Evolutionary conservation across 2,797 vertebrate species (phyloP).

Genomic region (Ceyx erithaca): DNA sequence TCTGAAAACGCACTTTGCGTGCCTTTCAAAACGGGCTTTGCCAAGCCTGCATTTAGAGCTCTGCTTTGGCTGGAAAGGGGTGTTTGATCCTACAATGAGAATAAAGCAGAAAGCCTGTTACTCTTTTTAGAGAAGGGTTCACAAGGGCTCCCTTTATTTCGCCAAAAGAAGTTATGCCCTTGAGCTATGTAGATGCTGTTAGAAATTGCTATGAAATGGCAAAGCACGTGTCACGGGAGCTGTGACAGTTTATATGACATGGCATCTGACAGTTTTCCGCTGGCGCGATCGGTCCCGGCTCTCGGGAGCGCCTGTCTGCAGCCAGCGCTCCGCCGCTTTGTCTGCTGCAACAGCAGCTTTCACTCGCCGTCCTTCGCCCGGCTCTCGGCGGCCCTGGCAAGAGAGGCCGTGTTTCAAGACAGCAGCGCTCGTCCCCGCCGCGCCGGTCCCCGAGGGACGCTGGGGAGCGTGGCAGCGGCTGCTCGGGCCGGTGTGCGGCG

Average conservation of each 20-base stretch:
- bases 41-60: neutral
- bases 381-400: neutral
- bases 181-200: neutral
- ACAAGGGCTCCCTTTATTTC: neutral
- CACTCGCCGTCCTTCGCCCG: neutral
- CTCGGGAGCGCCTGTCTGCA: neutral
- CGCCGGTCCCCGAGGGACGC: conserved; percentile 15
- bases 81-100: neutral
- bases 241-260: conserved; percentile 28
- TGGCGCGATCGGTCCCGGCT: neutral
- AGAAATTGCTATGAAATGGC: conserved; percentile 26
- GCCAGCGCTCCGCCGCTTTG: neutral
- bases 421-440: neutral
- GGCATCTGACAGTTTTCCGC: conserved; percentile 27
- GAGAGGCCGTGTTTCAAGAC: neutral
- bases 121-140: neutral
- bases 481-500: conserved; percentile 81
- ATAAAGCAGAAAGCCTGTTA: neutral
- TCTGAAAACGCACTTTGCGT: neutral
- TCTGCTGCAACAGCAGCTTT: neutral
- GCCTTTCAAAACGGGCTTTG: neutral
- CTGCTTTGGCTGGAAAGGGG: neutral
- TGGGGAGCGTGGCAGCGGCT: conserved; percentile 38
- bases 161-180: conserved; percentile 2
- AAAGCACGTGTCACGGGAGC: neutral